A percentile compares a stretch with the other conserved stretches of the same genome.
phyloP scores from a whole-genome alignment of 2,888 invertebrate genomes.

The Vannuccia rotundouncinata region DNA sequence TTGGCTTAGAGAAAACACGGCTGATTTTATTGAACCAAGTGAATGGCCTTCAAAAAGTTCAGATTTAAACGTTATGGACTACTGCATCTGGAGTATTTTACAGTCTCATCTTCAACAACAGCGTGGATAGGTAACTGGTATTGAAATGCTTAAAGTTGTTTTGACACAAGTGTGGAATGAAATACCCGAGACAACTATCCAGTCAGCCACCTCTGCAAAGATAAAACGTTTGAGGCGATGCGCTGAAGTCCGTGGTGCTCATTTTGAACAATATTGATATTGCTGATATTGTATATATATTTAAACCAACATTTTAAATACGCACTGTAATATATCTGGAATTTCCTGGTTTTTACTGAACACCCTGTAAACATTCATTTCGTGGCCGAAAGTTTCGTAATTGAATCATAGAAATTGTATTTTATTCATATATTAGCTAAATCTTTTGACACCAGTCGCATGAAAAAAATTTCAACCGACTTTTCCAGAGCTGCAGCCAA shows the following conservation, averaged over 20 bases:
- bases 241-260: constrained; percentile 20
- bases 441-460: background rate
- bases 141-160: constrained; percentile 26
- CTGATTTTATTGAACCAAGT: constrained; percentile 22
- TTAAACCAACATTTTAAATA: constrained; percentile 26
- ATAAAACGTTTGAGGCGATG: constrained; percentile 19
- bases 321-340: constrained; percentile 18
- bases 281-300: constrained; percentile 24
- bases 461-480: constrained; percentile 4
- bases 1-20: constrained; percentile 8
- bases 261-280: constrained; percentile 23
- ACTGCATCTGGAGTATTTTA: constrained; percentile 17
- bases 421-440: background rate
- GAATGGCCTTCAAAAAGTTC: constrained; percentile 1
- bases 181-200: constrained; percentile 27
- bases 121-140: constrained; percentile 19
- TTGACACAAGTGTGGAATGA: constrained; percentile 21
- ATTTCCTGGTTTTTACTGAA: constrained; percentile 23
- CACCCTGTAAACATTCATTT: constrained; percentile 4
- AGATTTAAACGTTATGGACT: constrained; percentile 17
- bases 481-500: background rate
- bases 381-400: background rate
- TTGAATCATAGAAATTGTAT: constrained; percentile 1
- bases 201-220: constrained; percentile 6
- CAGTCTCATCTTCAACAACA: constrained; percentile 22